These are phyloP conservation scores for Meteorus sp. DNA, from an alignment of 1,140 invertebrate species.

Conservation along the genomic window DNA sequence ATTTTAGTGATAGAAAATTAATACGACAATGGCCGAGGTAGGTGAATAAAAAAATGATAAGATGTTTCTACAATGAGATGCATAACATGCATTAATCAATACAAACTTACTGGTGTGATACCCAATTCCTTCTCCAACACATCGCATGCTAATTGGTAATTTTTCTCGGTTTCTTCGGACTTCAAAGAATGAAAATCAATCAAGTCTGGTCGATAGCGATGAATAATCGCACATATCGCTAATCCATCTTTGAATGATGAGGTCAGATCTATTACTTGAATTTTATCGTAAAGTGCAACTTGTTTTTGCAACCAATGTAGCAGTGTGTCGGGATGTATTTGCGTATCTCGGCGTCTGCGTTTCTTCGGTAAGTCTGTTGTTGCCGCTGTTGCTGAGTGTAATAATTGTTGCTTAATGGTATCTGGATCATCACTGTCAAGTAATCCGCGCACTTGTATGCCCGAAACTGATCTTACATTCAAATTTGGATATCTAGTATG, in stretches of 20 bases:
- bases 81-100: background rate
- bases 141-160: conserved; percentile 83
- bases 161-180: conserved; percentile 66
- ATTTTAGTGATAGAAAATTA: conserved; percentile 19
- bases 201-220: conserved; percentile 86
- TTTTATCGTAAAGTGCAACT: conserved; percentile 67
- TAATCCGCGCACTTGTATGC: conserved; percentile 67
- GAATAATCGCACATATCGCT: conserved; percentile 80
- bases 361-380: conserved; percentile 65
- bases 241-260: conserved; percentile 76
- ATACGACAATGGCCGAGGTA: conserved; percentile 10
- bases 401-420: conserved; percentile 60
- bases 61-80: background rate
- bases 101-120: conserved; percentile 68
- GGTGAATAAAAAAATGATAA: conserved; percentile 1
- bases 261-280: conserved; percentile 71
- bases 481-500: conserved; percentile 71
- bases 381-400: conserved; percentile 59
- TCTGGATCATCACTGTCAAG: conserved; percentile 67
- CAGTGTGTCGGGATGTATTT: conserved; percentile 73
- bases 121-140: conserved; percentile 77
- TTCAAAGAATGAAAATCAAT: conserved; percentile 73
- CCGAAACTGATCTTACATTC: conserved; percentile 61
- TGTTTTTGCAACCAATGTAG: conserved; percentile 78
- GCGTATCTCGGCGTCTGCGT: conserved; percentile 65